Evolutionary conservation across 2,113 vertebrate genomes (phyloP).

Genomic region (Hucho hucho): DNA sequence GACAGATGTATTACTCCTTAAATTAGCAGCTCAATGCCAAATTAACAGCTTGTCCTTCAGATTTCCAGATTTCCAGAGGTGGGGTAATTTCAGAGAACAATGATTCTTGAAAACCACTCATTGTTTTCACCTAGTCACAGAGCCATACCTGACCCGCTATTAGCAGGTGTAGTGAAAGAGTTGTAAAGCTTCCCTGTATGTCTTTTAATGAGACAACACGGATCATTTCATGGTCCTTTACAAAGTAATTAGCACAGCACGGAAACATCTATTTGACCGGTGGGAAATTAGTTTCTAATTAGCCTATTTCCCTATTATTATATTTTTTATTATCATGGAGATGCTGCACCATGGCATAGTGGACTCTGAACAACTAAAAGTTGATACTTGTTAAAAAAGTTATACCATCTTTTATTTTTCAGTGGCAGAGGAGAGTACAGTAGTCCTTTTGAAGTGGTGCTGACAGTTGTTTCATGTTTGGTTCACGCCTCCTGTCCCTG

Average conservation of each 20-base stretch:
- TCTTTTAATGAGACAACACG: conserved; percentile 53
- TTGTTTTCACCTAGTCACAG: neutral
- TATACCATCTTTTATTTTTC: neutral
- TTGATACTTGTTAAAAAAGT: conserved; percentile 20
- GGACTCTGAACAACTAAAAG: conserved; percentile 38
- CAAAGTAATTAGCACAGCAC: conserved; percentile 65
- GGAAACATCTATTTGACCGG: conserved; percentile 65
- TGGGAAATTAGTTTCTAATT: conserved; percentile 69
- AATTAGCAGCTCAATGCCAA: neutral
- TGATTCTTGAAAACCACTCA: neutral
- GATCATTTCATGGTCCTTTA: conserved; percentile 56
- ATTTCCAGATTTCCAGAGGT: neutral
- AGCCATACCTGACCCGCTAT: neutral
- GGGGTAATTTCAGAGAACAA: neutral
- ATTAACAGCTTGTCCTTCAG: neutral
- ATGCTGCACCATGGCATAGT: conserved; percentile 46
- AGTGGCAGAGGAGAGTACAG: neutral
- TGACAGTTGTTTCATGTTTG: conserved; percentile 1
- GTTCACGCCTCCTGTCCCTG: conserved; percentile 7
- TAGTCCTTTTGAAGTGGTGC: neutral
- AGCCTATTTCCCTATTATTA: conserved; percentile 68
- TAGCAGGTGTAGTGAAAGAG: neutral
- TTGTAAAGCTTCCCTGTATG: conserved; percentile 27
- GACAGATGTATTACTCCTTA: no score
- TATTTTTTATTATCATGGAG: conserved; percentile 51